Base-by-base conservation (phyloP, 1,140 invertebrate species). In the Platorchestia sp. region DNA sequence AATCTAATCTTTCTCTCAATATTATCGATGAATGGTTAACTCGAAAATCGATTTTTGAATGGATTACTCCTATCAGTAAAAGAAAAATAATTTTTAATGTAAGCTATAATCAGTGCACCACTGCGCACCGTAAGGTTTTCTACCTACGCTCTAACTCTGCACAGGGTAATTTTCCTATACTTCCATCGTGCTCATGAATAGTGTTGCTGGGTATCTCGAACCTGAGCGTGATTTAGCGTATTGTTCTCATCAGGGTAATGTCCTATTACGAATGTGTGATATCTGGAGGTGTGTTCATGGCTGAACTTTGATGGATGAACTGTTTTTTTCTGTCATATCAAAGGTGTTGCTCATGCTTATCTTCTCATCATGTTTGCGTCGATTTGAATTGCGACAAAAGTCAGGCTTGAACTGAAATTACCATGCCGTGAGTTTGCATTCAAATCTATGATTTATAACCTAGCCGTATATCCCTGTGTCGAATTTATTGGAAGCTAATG, bases 101-200 rank as follows among this genome's bases (percentile, higher is more conserved):
- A 75, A 36, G 27, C 10, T 22, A 27, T 10, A 22, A 19, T 75
- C 59, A 10, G 59, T 19, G 59, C 36, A 75, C 7, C 27, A 75
- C 36, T 22, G 36, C 59, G 27, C 27, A 19, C 59, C 36, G 59
- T 75, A 27, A 10, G 27, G 36, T 75, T 3, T 75, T 36, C 27
- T 75, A 3, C 14, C 59, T 75, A 36, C 59, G 14, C 59, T 22
- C 27, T 1, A 75, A 75, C 59, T 75, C 27, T 75, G 27, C 14
- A 75, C 59, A 75, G 59, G 59, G 59, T 75, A 75, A 75, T 75
- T 75, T 75, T 75, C 59, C 27, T 75, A 75, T 75, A 75, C 59
- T 75, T 75, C 59, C 27, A 75, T 75, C 59, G 14, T 75, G 27
- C 36, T 75, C 36, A 36, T 19, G 59, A 75, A 75, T 75, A 75